phyloP scores from a whole-genome alignment of 2,797 vertebrate species.

The Capromys pilorides region DNA sequence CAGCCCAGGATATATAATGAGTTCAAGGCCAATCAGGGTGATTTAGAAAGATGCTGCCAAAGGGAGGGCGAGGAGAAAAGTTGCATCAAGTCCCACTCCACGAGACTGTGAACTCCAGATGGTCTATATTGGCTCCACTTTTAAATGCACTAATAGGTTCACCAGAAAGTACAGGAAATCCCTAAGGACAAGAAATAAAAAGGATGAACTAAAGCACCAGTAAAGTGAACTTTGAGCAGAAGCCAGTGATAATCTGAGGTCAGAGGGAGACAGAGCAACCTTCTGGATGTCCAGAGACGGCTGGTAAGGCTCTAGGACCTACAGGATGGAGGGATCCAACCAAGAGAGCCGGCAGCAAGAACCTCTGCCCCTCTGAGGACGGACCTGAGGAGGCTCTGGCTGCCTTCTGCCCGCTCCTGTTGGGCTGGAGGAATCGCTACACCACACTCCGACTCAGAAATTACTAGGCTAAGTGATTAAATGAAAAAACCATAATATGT shows the following conservation, averaged over 20 bases:
- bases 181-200: slow-evolving; percentile 19
- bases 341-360: neutral
- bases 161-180: neutral
- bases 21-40: neutral
- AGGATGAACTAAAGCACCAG: slow-evolving; percentile 13
- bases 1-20: neutral
- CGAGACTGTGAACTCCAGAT: neutral
- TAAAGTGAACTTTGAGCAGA: slow-evolving; percentile 45
- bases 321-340: neutral
- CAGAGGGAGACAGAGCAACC: neutral
- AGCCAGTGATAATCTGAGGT: neutral
- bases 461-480: neutral
- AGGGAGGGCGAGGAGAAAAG: neutral
- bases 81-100: neutral
- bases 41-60: neutral
- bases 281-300: neutral
- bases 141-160: neutral
- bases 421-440: neutral
- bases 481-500: neutral
- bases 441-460: slow-evolving; percentile 9
- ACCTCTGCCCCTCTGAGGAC: neutral
- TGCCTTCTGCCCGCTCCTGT: neutral
- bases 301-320: neutral
- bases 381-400: neutral
- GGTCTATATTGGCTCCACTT: neutral